phyloP scores from a whole-genome alignment of 2,888 invertebrate genomes.

The Ochropleura leucogaster region DNA sequence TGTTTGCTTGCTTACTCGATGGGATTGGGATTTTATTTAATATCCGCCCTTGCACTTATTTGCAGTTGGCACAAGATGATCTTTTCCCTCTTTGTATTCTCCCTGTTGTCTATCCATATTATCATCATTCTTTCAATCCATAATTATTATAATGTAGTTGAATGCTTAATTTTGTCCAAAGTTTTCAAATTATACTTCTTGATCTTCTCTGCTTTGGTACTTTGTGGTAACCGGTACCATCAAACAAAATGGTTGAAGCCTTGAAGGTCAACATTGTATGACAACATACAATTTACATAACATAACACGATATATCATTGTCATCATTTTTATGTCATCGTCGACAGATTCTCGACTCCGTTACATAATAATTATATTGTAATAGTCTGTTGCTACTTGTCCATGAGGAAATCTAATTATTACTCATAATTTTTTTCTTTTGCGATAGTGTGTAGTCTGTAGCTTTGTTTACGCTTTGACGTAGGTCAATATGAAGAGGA shows the following conservation, averaged over 20 bases:
- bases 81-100: neutral
- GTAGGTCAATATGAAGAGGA: neutral
- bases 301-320: slow-evolving; percentile 38
- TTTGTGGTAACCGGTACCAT: slow-evolving; percentile 16
- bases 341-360: slow-evolving; percentile 30
- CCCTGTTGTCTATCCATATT: neutral
- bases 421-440: slow-evolving; percentile 9
- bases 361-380: slow-evolving; percentile 41
- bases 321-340: slow-evolving; percentile 53
- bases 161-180: neutral
- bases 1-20: neutral
- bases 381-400: slow-evolving; percentile 22
- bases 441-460: neutral
- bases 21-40: neutral
- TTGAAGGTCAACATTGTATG: slow-evolving; percentile 32
- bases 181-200: neutral
- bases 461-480: slow-evolving; percentile 23
- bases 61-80: neutral
- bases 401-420: slow-evolving; percentile 15
- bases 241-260: slow-evolving; percentile 16
- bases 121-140: neutral
- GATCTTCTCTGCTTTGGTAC: neutral
- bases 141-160: neutral
- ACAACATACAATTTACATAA: slow-evolving; percentile 22
- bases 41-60: neutral